Base-by-base conservation (phyloP, 2,888 invertebrate species). In the Erebia epiphron region DNA sequence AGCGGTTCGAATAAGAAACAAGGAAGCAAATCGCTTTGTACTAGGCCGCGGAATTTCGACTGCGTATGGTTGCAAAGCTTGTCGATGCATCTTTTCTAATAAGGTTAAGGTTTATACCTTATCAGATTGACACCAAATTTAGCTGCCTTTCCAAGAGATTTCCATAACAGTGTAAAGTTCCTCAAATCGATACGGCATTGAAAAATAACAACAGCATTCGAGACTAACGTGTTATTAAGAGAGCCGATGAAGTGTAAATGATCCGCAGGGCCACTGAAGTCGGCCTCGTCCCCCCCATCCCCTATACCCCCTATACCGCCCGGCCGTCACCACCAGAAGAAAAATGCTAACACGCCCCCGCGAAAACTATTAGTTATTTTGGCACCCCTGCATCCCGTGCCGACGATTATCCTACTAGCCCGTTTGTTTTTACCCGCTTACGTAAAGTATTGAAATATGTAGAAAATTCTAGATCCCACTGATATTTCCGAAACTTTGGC, bases 341-440 rank as follows among this genome's bases (percentile, higher is more conserved):
- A 93, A 92, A 93, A 93, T 93, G 92, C 92, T 92, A 92, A 93
- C 92, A 92, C 92, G 91, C 91, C 92, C 89, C 90, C 92, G 89
- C 91, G 89, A 89, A 92, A 93, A 93, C 92, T 93, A 93, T 92
- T 93, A 92, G 91, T 93, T 92, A 92, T 92, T 92, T 93, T 91
- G 92, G 92, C 92, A 91, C 92, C 92, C 92, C 89, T 82, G 82
- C 85, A 78, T 83, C 82, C 86, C 86, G 83, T 79, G 87, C 86
- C 87, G 86, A 86, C 88, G 87, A 89, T 91, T 89, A 91, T n/a
- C n/a, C n/a, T 88, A 71, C 71, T 65, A 68, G 68, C 70, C 70
- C 68, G 72, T 74, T 75, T 76, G 71, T 71, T 72, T 76, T 75
- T 76, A 69, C 71, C 71, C 50, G 57, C 62, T 71, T 71, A 73